Evolutionary conservation across 2,888 invertebrate genomes (phyloP), one percentile per base, ranked within the genome.

Genomic region (Thumatha senex): DNA sequence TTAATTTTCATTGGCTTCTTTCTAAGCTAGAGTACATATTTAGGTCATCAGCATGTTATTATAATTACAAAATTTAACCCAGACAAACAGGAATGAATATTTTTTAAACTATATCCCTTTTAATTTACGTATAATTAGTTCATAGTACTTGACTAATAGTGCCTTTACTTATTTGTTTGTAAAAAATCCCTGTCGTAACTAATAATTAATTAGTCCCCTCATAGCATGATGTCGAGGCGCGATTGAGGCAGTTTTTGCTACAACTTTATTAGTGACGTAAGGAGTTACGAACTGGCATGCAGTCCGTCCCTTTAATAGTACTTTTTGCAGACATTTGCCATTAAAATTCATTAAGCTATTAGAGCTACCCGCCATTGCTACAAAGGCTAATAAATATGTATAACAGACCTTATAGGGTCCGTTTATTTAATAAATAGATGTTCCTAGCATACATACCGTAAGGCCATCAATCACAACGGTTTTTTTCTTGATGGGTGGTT

Each of bases 311-410:
- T n/a, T n/a, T n/a, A n/a, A n/a, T 36, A 36, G 12, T n/a, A 42
- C 4, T 50, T 45, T 50, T 50, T 49, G 10, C 7, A 14, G 4
- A 13, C 9, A 34, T 4, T 14, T 12, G 15, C 10, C 14, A 46
- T 43, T 47, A 47, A 46, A 43, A 47, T 51, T 46, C 45, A 46
- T 50, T 7, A 43, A 43, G 42, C 15, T 40, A 29, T 47, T 47
- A n/a, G n/a, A n/a, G n/a, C n/a, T n/a, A n/a, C n/a, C n/a, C n/a
- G n/a, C n/a, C n/a, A n/a, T n/a, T n/a, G n/a, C n/a, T n/a, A n/a
- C n/a, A n/a, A n/a, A n/a, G n/a, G n/a, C 34, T 46, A 34, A 43
- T 40, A 47, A 51, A 51, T 51, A 47, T 47, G 47, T 51, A 51
- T 47, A n/a, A 15, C 12, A 24, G 7, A 14, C 34, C 42, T 29